These are phyloP conservation scores for Myotis daubentonii DNA, from an alignment of 2,797 vertebrate genomes.

Conservation along the genomic window DNA sequence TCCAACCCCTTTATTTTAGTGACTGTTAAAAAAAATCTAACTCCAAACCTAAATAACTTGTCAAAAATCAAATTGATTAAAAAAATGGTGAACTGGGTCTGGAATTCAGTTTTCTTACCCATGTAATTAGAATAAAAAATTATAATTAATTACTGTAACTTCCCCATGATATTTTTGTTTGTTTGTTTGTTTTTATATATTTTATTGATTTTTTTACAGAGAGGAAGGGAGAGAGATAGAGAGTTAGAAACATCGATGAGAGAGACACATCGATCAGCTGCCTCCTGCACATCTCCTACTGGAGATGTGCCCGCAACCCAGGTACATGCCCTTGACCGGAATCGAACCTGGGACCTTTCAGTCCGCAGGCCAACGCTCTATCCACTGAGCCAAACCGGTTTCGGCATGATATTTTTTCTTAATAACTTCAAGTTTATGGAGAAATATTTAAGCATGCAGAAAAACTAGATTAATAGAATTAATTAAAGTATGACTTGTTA, in stretches of 20 bases:
- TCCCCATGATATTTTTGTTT: background rate
- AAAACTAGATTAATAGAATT: background rate
- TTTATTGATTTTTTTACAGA: too few species aligned
- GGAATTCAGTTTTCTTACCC: background rate
- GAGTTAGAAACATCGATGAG: too few species aligned
- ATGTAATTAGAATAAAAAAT: constrained; percentile 5
- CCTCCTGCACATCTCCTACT: too few species aligned
- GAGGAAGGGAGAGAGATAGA: too few species aligned
- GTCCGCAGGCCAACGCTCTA: too few species aligned
- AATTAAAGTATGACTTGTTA: constrained; percentile 12
- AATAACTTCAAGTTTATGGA: background rate
- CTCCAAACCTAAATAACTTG: background rate
- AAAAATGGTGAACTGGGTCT: background rate
- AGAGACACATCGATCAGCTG: too few species aligned
- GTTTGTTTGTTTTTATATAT: too few species aligned
- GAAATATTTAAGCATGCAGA: background rate
- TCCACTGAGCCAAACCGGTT: too few species aligned
- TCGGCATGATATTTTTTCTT: background rate
- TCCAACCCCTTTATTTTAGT: background rate
- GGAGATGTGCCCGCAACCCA: too few species aligned
- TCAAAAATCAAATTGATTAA: background rate
- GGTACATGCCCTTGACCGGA: too few species aligned
- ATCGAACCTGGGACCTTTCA: too few species aligned
- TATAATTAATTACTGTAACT: constrained; percentile 2
- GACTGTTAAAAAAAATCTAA: background rate